Evolutionary conservation across 2,888 invertebrate genomes (phyloP).

Genomic region (Eupithecia dodoneata): DNA sequence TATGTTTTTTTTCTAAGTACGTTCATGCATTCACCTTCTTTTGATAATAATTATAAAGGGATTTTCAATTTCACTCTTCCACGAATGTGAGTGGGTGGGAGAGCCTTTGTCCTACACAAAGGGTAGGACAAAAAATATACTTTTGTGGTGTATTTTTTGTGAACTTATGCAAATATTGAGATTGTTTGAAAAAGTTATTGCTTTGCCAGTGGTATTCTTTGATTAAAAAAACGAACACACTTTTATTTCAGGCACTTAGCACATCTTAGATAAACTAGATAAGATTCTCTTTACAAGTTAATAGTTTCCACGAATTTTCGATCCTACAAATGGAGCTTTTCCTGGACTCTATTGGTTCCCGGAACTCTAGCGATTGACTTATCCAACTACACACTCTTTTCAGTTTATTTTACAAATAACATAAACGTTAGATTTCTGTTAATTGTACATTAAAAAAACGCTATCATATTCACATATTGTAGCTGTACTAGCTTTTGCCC

Average conservation of each 20-base stretch:
- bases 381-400: neutral
- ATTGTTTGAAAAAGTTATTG: neutral
- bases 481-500: no score
- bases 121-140: no score
- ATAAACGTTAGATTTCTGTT: no score
- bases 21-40: neutral
- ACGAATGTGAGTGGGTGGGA: neutral
- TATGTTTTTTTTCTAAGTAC: neutral
- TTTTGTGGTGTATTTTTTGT: no score
- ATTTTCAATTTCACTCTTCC: neutral
- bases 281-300: neutral
- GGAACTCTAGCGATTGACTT: neutral
- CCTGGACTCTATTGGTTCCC: neutral
- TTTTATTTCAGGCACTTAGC: neutral
- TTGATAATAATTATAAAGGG: neutral
- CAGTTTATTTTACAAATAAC: neutral
- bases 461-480: no score
- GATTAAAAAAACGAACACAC: neutral
- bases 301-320: no score
- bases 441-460: no score
- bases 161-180: no score
- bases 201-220: neutral
- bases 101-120: no score
- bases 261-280: no score
- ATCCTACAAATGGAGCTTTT: neutral